Evolutionary conservation across 2,797 vertebrate genomes (phyloP).

Genomic region (Cirrhinus molitorella): DNA sequence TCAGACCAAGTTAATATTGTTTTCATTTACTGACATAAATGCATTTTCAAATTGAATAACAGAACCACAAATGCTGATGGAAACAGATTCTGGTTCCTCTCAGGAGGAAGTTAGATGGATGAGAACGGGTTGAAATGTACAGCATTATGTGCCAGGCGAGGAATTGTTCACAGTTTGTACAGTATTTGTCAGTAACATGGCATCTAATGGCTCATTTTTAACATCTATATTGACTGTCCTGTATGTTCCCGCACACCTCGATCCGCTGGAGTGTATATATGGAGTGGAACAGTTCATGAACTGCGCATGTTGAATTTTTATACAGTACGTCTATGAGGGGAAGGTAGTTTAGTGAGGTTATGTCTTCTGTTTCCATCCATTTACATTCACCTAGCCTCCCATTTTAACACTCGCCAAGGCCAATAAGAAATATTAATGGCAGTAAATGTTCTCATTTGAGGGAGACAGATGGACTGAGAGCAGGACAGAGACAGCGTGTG

Average conservation of each 20-base stretch:
- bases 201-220: neutral
- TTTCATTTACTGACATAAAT: neutral
- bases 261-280: constrained; percentile 19
- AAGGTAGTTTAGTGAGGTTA: neutral
- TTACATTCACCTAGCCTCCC: neutral
- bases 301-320: neutral
- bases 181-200: constrained; percentile 3
- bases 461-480: constrained; percentile 20
- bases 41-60: neutral
- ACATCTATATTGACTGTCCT: neutral
- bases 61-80: neutral
- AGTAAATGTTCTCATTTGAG: neutral
- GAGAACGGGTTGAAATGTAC: neutral
- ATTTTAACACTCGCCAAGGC: neutral
- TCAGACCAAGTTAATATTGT: no score
- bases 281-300: neutral
- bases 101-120: neutral
- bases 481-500: constrained; percentile 12
- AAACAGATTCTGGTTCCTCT: neutral
- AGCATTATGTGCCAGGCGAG: constrained; percentile 4
- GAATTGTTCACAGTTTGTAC: neutral
- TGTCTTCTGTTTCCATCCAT: neutral
- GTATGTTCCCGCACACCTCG: neutral
- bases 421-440: neutral
- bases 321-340: neutral